A percentile compares a stretch with the other conserved stretches of the same genome.
phyloP scores from a whole-genome alignment of 2,797 vertebrate species.

The Limosa lapponica region DNA sequence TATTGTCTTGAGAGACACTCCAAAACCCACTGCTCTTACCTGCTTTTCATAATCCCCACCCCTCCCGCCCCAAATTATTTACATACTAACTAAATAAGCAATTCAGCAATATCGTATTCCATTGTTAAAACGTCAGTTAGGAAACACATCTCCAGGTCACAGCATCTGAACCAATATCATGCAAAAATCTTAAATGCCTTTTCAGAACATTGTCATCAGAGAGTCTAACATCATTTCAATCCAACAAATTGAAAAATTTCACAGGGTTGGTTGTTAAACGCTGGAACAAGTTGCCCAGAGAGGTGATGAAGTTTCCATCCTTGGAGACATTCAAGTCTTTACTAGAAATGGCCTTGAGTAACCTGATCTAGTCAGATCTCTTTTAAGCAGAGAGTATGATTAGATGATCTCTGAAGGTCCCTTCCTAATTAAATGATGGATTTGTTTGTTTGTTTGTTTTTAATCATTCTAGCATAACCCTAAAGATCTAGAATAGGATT shows the following conservation, averaged over 20 bases:
- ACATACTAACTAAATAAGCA: not conserved
- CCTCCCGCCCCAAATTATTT: not conserved
- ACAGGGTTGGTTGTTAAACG: not conserved
- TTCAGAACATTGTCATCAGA: not conserved
- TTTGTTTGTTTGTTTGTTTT: not conserved
- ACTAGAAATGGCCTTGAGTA: not conserved
- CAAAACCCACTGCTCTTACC: not conserved
- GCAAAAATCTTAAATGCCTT: not conserved
- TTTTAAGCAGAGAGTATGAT: not conserved
- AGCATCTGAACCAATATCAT: not conserved
- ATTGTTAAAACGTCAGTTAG: not conserved
- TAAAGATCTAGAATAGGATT: not conserved
- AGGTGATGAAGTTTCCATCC: not conserved
- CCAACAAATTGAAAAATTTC: not conserved
- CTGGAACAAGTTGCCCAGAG: not conserved
- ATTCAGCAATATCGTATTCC: not conserved
- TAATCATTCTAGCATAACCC: not conserved
- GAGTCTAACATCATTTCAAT: not conserved
- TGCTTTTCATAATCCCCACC: not conserved
- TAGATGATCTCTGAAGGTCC: not conserved
- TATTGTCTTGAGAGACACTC: not conserved
- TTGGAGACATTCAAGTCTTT: not conserved
- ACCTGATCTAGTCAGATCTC: not conserved
- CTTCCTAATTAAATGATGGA: not conserved
- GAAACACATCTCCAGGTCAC: not conserved